These are phyloP conservation scores for Latrodectus geometricus DNA, from an alignment of 1,140 invertebrate species.

Conservation along the genomic window DNA sequence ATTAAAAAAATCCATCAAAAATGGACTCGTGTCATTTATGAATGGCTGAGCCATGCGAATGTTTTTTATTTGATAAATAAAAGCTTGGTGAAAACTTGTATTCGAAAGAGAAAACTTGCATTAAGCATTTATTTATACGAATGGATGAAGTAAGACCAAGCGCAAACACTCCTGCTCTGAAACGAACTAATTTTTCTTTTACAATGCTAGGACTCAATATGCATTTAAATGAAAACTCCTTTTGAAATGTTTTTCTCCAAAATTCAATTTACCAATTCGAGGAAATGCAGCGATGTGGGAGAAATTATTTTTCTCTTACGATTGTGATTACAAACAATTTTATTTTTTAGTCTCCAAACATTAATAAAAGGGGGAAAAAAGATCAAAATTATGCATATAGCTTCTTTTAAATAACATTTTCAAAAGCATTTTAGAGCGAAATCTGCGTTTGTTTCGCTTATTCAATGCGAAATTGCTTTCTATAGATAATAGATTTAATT, in stretches of 20 bases:
- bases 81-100: neutral
- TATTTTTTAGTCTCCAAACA: constrained; percentile 1
- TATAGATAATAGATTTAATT: constrained; percentile 56
- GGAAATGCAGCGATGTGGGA: neutral
- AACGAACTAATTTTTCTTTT: constrained; percentile 46
- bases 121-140: constrained; percentile 47
- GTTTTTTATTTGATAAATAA: constrained; percentile 26
- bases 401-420: constrained; percentile 18
- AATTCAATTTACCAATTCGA: constrained; percentile 57
- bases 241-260: neutral
- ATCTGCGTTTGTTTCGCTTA: constrained; percentile 8
- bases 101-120: constrained; percentile 2
- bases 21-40: neutral
- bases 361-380: constrained; percentile 8
- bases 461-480: neutral
- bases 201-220: constrained; percentile 46
- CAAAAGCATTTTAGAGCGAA: neutral
- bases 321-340: constrained; percentile 56
- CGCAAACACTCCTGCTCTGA: neutral
- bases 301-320: constrained; percentile 10
- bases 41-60: neutral
- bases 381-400: constrained; percentile 40
- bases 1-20: neutral
- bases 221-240: constrained; percentile 53
- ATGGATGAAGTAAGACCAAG: neutral